Evolutionary conservation across 2,797 vertebrate genomes (phyloP).

Genomic region (Rhabdophis nuchalis): DNA sequence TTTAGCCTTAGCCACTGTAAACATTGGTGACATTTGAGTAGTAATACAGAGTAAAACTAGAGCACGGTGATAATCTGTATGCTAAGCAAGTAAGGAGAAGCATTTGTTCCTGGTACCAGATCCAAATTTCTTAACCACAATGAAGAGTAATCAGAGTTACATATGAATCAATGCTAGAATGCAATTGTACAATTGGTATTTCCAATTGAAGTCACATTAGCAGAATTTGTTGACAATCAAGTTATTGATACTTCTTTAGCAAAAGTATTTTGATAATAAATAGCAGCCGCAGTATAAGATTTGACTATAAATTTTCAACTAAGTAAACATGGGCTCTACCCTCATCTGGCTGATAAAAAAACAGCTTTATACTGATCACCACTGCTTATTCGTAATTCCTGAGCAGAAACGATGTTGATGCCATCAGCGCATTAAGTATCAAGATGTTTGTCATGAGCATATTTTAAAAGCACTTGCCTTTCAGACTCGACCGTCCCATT

Average conservation of each 20-base stretch:
- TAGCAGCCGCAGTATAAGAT: constrained; percentile 8
- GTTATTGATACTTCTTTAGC: neutral
- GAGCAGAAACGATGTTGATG: constrained; percentile 29
- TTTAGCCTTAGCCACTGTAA: neutral
- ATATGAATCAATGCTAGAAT: neutral
- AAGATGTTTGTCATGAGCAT: constrained; percentile 26
- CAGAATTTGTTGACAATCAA: neutral
- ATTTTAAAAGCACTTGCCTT: constrained; percentile 36
- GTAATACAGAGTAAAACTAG: neutral
- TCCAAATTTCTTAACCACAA: neutral
- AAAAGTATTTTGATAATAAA: constrained; percentile 8
- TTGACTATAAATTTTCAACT: constrained; percentile 1
- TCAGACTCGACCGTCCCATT: constrained; percentile 9
- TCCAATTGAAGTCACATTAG: neutral
- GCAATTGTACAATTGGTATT: neutral
- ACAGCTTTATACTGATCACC: constrained; percentile 6
- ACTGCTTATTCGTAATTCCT: neutral
- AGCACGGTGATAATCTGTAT: neutral
- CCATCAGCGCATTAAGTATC: neutral
- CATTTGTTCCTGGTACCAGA: neutral
- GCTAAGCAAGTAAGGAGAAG: neutral
- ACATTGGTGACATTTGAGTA: neutral
- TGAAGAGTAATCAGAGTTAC: neutral
- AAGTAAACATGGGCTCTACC: constrained; percentile 22
- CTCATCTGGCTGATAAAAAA: constrained; percentile 22